phyloP scores from a whole-genome alignment of 2,888 invertebrate genomes.

The Linnaemya vulpina region DNA sequence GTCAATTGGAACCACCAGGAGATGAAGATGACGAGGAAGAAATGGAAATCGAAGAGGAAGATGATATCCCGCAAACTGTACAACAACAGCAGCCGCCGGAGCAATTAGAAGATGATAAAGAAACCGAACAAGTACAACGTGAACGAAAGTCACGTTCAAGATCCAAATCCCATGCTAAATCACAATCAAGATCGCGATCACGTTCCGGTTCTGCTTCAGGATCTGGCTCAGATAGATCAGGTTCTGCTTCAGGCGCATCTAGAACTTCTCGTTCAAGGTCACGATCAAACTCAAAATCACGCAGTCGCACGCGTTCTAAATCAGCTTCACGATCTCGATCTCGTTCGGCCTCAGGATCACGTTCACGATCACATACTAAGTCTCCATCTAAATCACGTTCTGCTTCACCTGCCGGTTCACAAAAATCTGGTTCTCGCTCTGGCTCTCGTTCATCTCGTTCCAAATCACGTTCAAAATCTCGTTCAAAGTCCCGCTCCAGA shows the following conservation, averaged over 20 bases:
- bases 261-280: conserved; percentile 70
- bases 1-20: conserved; percentile 93
- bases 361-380: conserved; percentile 64
- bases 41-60: conserved; percentile 85
- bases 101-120: conserved; percentile 70
- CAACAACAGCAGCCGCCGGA: conserved; percentile 76
- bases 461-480: conserved; percentile 72
- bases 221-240: conserved; percentile 81
- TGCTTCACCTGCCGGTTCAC: conserved; percentile 68
- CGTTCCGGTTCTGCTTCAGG: conserved; percentile 78
- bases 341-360: conserved; percentile 50
- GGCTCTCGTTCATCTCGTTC: conserved; percentile 74
- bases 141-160: conserved; percentile 72
- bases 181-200: conserved; percentile 79
- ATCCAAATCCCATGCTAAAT: conserved; percentile 77
- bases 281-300: conserved; percentile 67
- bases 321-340: conserved; percentile 61
- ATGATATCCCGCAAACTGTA: conserved; percentile 73
- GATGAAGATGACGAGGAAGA: conserved; percentile 89
- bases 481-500: conserved; percentile 70
- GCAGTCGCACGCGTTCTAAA: conserved; percentile 63
- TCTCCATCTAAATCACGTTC: conserved; percentile 69
- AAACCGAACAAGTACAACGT: conserved; percentile 69
- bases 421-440: conserved; percentile 75
- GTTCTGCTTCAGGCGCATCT: conserved; percentile 77